Evolutionary conservation across 2,888 invertebrate species (phyloP).

Genomic region (Eucera pruinosa): DNA sequence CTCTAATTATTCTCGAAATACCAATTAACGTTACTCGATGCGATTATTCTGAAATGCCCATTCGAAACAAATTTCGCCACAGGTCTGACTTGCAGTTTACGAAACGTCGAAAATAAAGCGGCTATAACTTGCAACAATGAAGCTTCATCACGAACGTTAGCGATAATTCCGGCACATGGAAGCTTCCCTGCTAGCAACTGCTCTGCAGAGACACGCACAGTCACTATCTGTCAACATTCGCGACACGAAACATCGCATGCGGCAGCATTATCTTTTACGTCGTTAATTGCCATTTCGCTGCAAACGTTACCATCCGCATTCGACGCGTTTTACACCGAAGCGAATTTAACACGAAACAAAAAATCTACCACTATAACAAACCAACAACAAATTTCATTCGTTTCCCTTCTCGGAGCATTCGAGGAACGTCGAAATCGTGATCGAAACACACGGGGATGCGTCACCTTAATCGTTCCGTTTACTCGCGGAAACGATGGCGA

Average conservation of each 20-base stretch:
- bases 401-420: too few relatives aligned
- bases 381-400: too few relatives aligned
- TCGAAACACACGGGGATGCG: background rate
- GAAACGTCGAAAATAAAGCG: background rate
- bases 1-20: too few relatives aligned
- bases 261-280: constrained; percentile 49
- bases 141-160: constrained; percentile 15
- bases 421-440: constrained; percentile 1
- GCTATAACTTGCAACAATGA: background rate
- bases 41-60: too few relatives aligned
- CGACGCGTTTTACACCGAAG: constrained; percentile 8
- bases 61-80: too few relatives aligned
- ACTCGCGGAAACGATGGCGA: too few relatives aligned
- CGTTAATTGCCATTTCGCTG: constrained; percentile 59
- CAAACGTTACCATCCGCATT: constrained; percentile 14
- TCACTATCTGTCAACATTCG: constrained; percentile 66
- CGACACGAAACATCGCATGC: constrained; percentile 68
- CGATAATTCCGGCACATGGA: constrained; percentile 32
- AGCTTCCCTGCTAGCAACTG: constrained; percentile 13
- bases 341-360: too few relatives aligned
- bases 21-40: too few relatives aligned
- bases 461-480: background rate
- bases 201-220: constrained; percentile 40
- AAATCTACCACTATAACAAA: too few relatives aligned
- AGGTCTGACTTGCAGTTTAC: too few relatives aligned